Percentiles rank a stretch among this genome's conserved stretches.
phyloP scores from a whole-genome alignment of 92 coral and sea anemone genomes.

The Isaurus tuberculatus region DNA sequence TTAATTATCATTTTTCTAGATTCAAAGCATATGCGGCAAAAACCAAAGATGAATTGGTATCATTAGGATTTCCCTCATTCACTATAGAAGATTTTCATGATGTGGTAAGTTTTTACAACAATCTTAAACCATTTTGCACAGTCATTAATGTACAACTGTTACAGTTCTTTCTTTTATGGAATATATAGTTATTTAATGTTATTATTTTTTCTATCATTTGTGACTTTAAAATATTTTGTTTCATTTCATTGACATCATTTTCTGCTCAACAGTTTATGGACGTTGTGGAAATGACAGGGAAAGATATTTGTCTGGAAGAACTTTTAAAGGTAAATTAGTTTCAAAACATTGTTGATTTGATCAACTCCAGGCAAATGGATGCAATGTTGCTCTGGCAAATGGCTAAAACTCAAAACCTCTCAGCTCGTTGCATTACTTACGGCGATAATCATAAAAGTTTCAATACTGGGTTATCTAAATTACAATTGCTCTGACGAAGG shows the following conservation, averaged over 20 bases:
- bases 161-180: not conserved
- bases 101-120: slow-evolving; percentile 74
- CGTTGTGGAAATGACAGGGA: slow-evolving; percentile 81
- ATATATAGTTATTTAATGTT: no score
- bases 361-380: no score
- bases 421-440: no score
- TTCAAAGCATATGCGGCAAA: slow-evolving; percentile 80
- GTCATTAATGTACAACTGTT: no score
- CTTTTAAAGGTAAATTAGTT: slow-evolving; percentile 70
- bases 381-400: no score
- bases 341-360: not conserved
- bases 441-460: no score
- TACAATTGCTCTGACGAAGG: no score
- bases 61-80: slow-evolving; percentile 91
- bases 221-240: no score
- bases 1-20: slow-evolving; percentile 48
- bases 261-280: slow-evolving; percentile 84
- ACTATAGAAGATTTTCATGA: slow-evolving; percentile 98
- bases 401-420: no score
- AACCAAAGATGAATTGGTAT: slow-evolving; percentile 95
- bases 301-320: slow-evolving; percentile 73
- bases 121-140: no score
- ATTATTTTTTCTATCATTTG: no score
- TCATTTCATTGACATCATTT: not conserved
- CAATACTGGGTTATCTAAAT: no score